A percentile compares a stretch with the other conserved stretches of the same genome.
These are phyloP conservation scores for Atethmia centrago DNA, from an alignment of 2,888 invertebrate species.

Conservation along the genomic window DNA sequence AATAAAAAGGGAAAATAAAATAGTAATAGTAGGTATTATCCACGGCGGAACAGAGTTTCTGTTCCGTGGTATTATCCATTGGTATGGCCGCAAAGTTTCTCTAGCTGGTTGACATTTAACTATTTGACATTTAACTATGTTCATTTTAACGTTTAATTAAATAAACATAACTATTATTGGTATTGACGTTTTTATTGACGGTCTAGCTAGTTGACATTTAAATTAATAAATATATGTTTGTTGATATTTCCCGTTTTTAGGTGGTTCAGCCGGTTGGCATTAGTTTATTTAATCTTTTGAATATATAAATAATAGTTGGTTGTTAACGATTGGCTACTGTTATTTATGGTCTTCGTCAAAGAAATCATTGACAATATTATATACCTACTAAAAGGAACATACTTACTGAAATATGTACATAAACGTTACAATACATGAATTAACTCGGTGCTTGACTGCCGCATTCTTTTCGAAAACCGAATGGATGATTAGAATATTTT, in stretches of 20 bases:
- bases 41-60: too few species aligned
- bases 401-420: background rate
- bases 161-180: background rate
- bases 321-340: too few species aligned
- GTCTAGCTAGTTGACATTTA: background rate
- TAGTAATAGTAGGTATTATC: too few species aligned
- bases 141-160: background rate
- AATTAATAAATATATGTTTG: background rate
- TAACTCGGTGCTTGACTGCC: background rate
- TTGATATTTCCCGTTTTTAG: background rate
- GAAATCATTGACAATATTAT: background rate
- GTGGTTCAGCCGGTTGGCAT: background rate
- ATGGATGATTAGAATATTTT: background rate
- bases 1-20: too few species aligned
- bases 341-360: too few species aligned
- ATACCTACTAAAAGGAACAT: background rate
- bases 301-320: background rate
- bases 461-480: background rate
- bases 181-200: background rate
- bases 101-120: too few species aligned
- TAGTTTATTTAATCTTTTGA: background rate
- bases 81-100: too few species aligned
- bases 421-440: constrained; percentile 8
- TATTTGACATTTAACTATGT: too few species aligned
- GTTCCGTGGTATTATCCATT: too few species aligned